phyloP scores from a whole-genome alignment of 2,888 invertebrate genomes.

The Coenonympha glycerion region DNA sequence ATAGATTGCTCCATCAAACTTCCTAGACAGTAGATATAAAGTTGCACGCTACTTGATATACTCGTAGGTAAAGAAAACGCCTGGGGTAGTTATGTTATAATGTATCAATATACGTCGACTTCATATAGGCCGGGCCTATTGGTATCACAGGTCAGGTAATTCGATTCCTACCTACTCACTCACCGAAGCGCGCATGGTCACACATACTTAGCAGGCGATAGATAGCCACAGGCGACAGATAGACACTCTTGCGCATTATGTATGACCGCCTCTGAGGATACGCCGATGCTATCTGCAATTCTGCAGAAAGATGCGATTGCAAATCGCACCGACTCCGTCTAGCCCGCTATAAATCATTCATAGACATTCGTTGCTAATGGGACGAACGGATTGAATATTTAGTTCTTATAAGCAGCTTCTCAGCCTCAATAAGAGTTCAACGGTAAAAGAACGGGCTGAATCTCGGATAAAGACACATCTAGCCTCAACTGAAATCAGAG shows the following conservation, averaged over 20 bases:
- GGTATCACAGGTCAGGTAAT: neutral
- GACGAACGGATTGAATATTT: conserved; percentile 8
- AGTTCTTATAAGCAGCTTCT: neutral
- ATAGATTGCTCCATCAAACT: too few species aligned
- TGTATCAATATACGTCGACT: neutral
- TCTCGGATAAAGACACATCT: too few species aligned
- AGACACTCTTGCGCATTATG: conserved; percentile 2
- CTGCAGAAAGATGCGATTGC: conserved; percentile 11
- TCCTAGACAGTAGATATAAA: too few species aligned
- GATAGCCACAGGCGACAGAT: conserved; percentile 7
- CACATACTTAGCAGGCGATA: conserved; percentile 5
- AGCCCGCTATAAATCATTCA: conserved; percentile 13
- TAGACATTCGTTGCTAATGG: conserved; percentile 8
- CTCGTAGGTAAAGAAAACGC: too few species aligned
- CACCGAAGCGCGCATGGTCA: neutral
- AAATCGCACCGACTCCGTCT: conserved; percentile 8
- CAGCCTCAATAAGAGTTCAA: neutral
- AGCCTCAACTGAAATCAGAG: too few species aligned
- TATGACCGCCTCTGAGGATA: conserved; percentile 5
- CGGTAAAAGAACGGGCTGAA: neutral
- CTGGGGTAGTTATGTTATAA: neutral
- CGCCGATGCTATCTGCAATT: conserved; percentile 11
- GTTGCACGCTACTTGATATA: too few species aligned
- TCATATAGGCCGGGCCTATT: neutral
- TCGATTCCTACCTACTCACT: neutral